Percentiles rank a stretch among this genome's conserved stretches.
phyloP scores from a whole-genome alignment of 1,140 invertebrate species.

The Ditylenchus dipsaci region DNA sequence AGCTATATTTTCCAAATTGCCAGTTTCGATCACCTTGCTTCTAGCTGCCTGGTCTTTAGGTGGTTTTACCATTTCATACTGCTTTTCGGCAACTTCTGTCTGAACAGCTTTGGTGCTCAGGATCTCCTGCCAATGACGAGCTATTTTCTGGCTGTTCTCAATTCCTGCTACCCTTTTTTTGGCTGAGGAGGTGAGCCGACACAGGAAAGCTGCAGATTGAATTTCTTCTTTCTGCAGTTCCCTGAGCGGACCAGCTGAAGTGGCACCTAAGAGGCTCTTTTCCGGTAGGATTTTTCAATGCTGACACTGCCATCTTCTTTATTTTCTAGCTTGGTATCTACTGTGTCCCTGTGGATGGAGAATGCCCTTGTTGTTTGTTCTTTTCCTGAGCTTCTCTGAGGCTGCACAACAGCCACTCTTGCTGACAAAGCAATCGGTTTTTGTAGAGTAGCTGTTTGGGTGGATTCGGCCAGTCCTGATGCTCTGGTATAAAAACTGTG shows the following conservation, averaged over 20 bases:
- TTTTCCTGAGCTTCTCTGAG: conserved; percentile 7
- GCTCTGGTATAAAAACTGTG: no score
- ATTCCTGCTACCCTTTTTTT: background rate
- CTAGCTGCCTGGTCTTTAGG: background rate
- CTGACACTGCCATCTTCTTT: no score
- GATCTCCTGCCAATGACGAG: conserved; percentile 1
- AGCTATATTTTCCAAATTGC: no score
- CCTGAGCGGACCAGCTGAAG: no score
- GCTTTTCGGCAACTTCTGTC: background rate
- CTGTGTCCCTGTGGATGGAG: background rate
- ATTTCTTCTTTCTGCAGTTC: conserved; percentile 3
- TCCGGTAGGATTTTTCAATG: no score
- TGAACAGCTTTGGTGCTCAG: background rate
- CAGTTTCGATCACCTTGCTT: no score
- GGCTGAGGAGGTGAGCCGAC: background rate
- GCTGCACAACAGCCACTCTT: no score
- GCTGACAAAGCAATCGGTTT: no score
- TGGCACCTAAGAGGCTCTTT: no score
- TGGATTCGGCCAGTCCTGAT: no score
- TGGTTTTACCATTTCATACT: background rate
- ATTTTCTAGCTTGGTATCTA: background rate
- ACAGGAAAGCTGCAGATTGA: conserved; percentile 19
- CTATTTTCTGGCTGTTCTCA: background rate
- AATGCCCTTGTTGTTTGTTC: background rate
- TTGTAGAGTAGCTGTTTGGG: no score